Percentiles rank a stretch among this genome's conserved stretches.
Conservation (phyloP, 2,113 vertebrate genomes). For the Electrona antarctica region DNA sequence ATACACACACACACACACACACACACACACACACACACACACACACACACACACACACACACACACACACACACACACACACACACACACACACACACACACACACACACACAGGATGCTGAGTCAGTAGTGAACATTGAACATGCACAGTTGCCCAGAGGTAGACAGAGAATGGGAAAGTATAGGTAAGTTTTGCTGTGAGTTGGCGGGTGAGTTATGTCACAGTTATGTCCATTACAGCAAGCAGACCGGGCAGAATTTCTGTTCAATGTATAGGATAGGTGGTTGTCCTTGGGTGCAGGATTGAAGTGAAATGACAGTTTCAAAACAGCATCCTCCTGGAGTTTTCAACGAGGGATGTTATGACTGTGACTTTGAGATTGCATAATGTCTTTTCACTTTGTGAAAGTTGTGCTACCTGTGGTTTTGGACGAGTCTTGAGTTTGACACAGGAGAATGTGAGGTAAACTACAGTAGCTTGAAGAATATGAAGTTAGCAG, state of each 20-base stretch:
- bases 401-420: neutral
- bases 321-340: constrained; percentile 7
- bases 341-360: constrained; percentile 2
- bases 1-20: no score
- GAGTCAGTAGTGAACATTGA: constrained; percentile 8
- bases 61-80: no score
- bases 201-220: neutral
- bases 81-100: no score
- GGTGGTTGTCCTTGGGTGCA: neutral
- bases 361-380: neutral
- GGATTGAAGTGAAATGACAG: constrained; percentile 10
- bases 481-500: no score
- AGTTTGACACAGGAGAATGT: neutral
- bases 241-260: constrained; percentile 5
- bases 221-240: constrained; percentile 2
- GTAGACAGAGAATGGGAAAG: neutral
- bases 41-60: no score
- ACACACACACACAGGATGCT: neutral
- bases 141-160: neutral
- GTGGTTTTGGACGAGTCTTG: neutral
- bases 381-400: neutral
- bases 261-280: constrained; percentile 13
- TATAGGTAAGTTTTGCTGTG: neutral
- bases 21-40: no score
- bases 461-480: no score